Evolutionary conservation across 2,113 vertebrate species (phyloP).

Genomic region (Lasiurus cinereus): DNA sequence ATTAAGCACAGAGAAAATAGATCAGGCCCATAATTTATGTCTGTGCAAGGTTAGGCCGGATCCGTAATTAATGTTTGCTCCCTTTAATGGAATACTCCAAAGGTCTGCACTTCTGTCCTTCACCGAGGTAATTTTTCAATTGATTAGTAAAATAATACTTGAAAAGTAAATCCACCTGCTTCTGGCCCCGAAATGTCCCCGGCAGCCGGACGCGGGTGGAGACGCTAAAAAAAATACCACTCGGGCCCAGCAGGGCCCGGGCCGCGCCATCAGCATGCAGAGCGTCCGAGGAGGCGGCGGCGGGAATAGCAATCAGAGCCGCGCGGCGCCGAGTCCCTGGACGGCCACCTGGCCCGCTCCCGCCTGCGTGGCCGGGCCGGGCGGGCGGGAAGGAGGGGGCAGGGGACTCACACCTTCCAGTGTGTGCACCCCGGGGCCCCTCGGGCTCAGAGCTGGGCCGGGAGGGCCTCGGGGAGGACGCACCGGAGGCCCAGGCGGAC

Average conservation of each 20-base stretch:
- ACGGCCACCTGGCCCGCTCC: conserved; percentile 65
- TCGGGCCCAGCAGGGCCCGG: conserved; percentile 86
- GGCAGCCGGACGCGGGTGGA: conserved; percentile 93
- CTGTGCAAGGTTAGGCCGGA: conserved; percentile 89
- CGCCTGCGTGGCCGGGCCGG: neutral
- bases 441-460: fast-evolving
- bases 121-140: conserved; percentile 97
- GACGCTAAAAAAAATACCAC: conserved; percentile 90
- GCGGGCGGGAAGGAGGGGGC: neutral
- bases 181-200: conserved; percentile 92
- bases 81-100: conserved; percentile 92
- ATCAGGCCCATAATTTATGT: conserved; percentile 95
- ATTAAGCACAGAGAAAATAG: conserved; percentile 95
- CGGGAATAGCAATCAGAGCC: conserved; percentile 87
- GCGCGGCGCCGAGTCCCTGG: conserved; percentile 84
- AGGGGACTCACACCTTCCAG: neutral
- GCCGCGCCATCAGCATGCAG: conserved; percentile 87
- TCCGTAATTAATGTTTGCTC: conserved; percentile 92
- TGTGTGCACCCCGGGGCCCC: too few relatives aligned
- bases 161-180: conserved; percentile 97
- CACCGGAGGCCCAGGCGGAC: fast-evolving
- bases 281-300: conserved; percentile 78
- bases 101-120: conserved; percentile 94
- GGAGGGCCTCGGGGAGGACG: neutral
- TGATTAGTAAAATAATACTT: conserved; percentile 96